These are phyloP conservation scores for Sander lucioperca DNA, from an alignment of 2,113 vertebrate genomes.

Conservation along the genomic window DNA sequence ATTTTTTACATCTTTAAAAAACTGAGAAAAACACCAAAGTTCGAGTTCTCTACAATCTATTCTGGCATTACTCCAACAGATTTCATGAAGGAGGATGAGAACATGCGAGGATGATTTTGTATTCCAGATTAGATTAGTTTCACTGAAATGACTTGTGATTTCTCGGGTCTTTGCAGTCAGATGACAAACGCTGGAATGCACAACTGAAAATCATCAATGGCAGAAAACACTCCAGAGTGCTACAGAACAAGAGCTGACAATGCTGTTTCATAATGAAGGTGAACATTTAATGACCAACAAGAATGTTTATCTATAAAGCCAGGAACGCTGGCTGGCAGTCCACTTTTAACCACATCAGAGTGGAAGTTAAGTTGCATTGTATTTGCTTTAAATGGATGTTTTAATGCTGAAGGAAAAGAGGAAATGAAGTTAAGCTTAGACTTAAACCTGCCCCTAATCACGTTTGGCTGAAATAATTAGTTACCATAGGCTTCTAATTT, in stretches of 20 bases:
- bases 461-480: constrained; percentile 34
- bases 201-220: not conserved
- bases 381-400: constrained; percentile 15
- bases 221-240: not conserved
- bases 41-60: not conserved
- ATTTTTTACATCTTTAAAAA: not conserved
- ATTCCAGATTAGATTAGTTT: constrained; percentile 4
- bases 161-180: not conserved
- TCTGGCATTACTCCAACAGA: not conserved
- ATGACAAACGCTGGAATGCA: constrained; percentile 20
- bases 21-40: not conserved
- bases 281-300: constrained; percentile 7
- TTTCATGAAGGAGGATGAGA: not conserved
- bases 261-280: not conserved
- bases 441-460: constrained; percentile 38
- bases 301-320: constrained; percentile 14
- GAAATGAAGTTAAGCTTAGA: not conserved
- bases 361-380: constrained; percentile 8
- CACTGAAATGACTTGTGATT: constrained; percentile 12
- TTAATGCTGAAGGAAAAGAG: constrained; percentile 39
- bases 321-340: not conserved
- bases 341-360: not conserved
- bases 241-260: constrained; percentile 1
- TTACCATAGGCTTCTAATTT: constrained; percentile 31
- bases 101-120: constrained; percentile 1